These are phyloP conservation scores for Odontocerum albicorne DNA, from an alignment of 2,888 invertebrate genomes.

Conservation along the genomic window DNA sequence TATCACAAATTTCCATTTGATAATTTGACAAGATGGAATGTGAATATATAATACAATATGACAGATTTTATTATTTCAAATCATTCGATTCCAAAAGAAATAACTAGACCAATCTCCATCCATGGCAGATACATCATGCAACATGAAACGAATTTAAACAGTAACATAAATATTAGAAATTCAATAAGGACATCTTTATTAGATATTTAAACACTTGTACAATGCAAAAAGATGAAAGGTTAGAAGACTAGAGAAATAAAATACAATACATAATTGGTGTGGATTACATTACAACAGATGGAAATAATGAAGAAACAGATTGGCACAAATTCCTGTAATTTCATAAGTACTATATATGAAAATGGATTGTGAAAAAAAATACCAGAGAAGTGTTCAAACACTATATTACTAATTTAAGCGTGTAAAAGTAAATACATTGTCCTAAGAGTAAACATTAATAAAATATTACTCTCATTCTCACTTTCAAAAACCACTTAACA, in stretches of 20 bases:
- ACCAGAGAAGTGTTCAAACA: too few species aligned
- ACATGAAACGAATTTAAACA: conserved; percentile 4
- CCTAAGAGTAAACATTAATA: not conserved
- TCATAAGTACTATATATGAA: too few species aligned
- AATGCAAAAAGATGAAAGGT: conserved; percentile 7
- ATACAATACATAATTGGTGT: too few species aligned
- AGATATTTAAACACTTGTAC: conserved; percentile 5
- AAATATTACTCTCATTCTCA: not conserved
- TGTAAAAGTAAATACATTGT: conserved; percentile 10
- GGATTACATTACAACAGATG: too few species aligned
- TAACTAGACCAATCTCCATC: too few species aligned
- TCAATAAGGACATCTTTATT: conserved; percentile 10
- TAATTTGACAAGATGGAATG: conserved; percentile 25
- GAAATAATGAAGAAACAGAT: too few species aligned
- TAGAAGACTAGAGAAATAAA: conserved; percentile 16
- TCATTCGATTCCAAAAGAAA: too few species aligned
- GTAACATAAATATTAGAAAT: conserved; percentile 5
- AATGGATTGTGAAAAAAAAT: too few species aligned
- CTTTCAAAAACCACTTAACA: conserved; percentile 13
- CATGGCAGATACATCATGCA: too few species aligned
- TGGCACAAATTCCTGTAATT: not conserved
- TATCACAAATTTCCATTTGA: conserved; percentile 21
- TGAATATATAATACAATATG: conserved; percentile 19
- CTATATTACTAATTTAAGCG: not conserved
- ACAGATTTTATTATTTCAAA: conserved; percentile 2